Evolutionary conservation across 2,888 invertebrate genomes (phyloP), one percentile per base, ranked within the genome.

Genomic region (Pomacea canaliculata): DNA sequence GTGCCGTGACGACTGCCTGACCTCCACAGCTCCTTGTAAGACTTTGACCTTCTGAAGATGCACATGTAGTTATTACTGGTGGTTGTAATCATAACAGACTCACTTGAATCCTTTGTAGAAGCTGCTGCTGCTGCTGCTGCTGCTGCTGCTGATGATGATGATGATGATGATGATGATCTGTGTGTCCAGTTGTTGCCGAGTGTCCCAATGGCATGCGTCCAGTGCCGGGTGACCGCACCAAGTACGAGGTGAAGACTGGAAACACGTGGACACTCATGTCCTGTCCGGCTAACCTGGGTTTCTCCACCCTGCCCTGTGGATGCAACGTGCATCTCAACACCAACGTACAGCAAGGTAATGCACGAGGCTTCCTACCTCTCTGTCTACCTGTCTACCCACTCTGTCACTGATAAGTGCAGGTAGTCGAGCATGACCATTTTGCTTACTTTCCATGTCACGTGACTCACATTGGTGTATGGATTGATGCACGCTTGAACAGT

Each of bases 281-380:
- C 13, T 86, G 86, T 78, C 81, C 86, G 0, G 76, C 79, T 7
- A 83, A 83, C 13, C 83, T 85, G 4, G 72, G 71, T 12, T 85
- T 78, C 76, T 80, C 79, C 56, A 76, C 79, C 0, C 70, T 76
- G 46, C 77, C 81, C 69, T 86, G 86, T 70, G 78, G 76, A 4
- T 86, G 86, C 71, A 76, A 81, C n/a, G 73, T 76, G 46, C 70
- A 70, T 23, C 63, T 60, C 13, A 27, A 76, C 69, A 73, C 77
- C 27, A 48, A 69, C 27, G 73, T 72, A 16, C 68, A 63, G 59
- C 74, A 77, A 73, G 75, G 78, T 78, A 75, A 76, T 70, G n/a
- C 37, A 60, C 37, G 23, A 68, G 37, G 16, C 12, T 8, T 12
- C 46, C 67, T 18, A 16, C 23, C 23, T 4, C 3, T 18, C 19